Evolutionary conservation across 2,113 vertebrate genomes (phyloP).

Genomic region (Dromas ardeola): DNA sequence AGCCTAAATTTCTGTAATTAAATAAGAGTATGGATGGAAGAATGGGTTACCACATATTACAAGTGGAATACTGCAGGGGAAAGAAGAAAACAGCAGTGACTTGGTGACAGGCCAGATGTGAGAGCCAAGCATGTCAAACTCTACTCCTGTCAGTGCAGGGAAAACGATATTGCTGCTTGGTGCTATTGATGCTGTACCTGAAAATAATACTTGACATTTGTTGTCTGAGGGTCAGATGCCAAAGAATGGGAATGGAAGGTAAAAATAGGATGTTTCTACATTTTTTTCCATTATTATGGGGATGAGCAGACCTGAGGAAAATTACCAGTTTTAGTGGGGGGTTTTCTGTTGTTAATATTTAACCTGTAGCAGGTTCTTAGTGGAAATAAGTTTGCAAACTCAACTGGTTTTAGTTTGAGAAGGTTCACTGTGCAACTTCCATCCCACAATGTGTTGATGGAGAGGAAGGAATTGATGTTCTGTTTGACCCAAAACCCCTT

Average conservation of each 20-base stretch:
- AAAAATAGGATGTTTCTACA: not conserved
- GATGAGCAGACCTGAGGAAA: not conserved
- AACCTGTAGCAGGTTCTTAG: not conserved
- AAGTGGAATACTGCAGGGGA: not conserved
- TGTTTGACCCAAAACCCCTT: rapidly evolving
- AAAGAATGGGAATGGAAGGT: not conserved
- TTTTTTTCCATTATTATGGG: not conserved
- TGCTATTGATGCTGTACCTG: not conserved
- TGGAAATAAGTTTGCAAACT: not conserved
- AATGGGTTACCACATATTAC: not conserved
- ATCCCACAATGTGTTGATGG: rapidly evolving
- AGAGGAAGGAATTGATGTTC: not conserved
- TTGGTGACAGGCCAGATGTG: not conserved
- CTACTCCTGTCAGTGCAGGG: not conserved
- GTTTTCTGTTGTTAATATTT: not conserved
- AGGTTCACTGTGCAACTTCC: not conserved
- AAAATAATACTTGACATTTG: not conserved
- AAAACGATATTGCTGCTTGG: not conserved
- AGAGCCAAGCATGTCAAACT: not conserved
- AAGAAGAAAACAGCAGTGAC: not conserved
- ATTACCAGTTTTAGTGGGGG: not conserved
- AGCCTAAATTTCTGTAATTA: not conserved
- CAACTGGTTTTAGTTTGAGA: not conserved
- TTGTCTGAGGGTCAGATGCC: rapidly evolving
- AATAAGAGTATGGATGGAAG: not conserved